phyloP scores from a whole-genome alignment of 2,797 vertebrate species.

The Trachurus trachurus region DNA sequence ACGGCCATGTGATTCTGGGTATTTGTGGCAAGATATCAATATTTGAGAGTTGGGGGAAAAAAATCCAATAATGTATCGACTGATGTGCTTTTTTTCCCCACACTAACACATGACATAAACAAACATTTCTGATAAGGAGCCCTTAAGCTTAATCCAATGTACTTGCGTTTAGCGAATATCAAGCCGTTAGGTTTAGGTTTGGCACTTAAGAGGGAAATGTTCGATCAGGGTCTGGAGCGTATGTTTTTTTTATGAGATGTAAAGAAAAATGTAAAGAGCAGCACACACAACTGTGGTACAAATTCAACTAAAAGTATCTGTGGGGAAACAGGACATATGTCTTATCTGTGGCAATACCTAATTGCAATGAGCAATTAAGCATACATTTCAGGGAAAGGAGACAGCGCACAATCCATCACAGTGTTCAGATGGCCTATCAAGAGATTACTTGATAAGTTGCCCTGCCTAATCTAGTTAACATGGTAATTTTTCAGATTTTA shows the following conservation, averaged over 20 bases:
- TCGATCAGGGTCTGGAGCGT: not conserved
- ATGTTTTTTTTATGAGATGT: not conserved
- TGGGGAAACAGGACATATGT: conserved; percentile 57
- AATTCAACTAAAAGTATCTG: conserved; percentile 54
- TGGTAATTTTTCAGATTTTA: conserved; percentile 85
- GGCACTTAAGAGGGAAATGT: not conserved
- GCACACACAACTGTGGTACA: conserved; percentile 23
- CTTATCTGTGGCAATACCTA: conserved; percentile 59
- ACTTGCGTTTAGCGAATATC: not conserved
- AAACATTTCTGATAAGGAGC: not conserved
- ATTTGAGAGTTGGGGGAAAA: not conserved
- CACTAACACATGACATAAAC: not conserved
- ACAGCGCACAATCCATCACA: conserved; percentile 81
- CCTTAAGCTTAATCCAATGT: not conserved
- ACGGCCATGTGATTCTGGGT: not conserved
- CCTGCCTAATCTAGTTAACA: conserved; percentile 85
- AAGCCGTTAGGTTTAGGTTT: not conserved
- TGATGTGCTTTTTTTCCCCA: not conserved
- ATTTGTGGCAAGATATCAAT: not conserved
- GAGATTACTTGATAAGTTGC: conserved; percentile 85
- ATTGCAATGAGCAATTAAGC: conserved; percentile 83
- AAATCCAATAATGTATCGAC: not conserved
- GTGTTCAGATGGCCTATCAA: conserved; percentile 80
- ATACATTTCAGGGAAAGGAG: conserved; percentile 64
- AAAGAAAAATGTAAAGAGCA: conserved; percentile 1